Base-by-base conservation (phyloP, 2,797 vertebrate genomes). In the Sebastes nivosus region DNA sequence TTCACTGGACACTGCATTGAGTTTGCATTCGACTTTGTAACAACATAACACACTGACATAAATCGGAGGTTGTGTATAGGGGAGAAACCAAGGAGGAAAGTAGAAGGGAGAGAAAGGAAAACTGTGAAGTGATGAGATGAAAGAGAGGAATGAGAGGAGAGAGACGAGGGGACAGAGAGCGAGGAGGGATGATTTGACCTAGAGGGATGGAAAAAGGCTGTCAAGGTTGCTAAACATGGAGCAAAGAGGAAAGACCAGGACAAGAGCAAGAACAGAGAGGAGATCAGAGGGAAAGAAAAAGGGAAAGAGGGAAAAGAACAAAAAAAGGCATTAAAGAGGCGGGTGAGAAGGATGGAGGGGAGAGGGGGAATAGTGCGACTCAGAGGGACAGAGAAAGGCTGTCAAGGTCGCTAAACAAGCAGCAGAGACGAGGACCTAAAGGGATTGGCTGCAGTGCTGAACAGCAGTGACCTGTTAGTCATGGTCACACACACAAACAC, bases 371-470 rank as follows among this genome's bases (percentile, higher is more conserved):
- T 60, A 71, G 84, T 76, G 79, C 77, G 75, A 90, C 87, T 93
- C 87, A 77, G 74, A 90, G 91, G 90, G 91, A 92, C 85, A 87
- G 82, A 80, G 87, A 84, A 78, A 90, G 87, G 81, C 92, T 92
- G 93, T 92, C 93, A 94, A 94, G 94, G 93, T 94, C 91, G 74
- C 94, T 88, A 93, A 93, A 92, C 93, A 92, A 91, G 92, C 89
- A 81, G 92, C 87, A 85, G 90, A 87, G 87, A 92, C 77, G 81
- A 89, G 88, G 90, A 93, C 91, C 93, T 94, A 78, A 90, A 93
- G 93, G 93, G 92, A 94, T 91, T 92, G 90, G 90, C 91, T 89
- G 90, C 91, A 90, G 87, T 8, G 90, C 87, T 73, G 85, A 88
- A 77, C 93, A 92, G 89, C 89, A 91, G 86, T 90, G 91, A 93